phyloP scores from a whole-genome alignment of 2,113 vertebrate genomes.

The Oryzias woworae region DNA sequence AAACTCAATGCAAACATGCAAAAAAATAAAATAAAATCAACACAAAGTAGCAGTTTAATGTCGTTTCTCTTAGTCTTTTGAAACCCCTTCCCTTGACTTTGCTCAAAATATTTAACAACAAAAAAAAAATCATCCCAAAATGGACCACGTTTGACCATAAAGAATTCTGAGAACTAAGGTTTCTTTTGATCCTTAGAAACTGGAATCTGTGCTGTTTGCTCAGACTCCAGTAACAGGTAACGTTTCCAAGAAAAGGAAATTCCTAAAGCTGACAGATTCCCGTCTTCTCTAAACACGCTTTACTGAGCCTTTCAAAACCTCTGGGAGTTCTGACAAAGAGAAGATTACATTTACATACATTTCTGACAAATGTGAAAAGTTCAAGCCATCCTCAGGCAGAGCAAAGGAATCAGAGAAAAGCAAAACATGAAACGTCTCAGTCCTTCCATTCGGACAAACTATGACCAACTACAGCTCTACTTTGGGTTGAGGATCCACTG shows the following conservation, averaged over 20 bases:
- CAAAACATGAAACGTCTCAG: neutral
- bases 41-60: too few species aligned
- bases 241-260: slow-evolving; percentile 75
- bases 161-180: slow-evolving; percentile 72
- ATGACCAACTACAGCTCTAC: slow-evolving; percentile 59
- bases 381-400: slow-evolving; percentile 10
- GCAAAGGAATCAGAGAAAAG: neutral
- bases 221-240: slow-evolving; percentile 50
- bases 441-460: neutral
- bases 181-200: slow-evolving; percentile 61
- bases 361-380: slow-evolving; percentile 38
- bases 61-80: too few species aligned
- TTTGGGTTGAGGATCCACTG: slow-evolving; percentile 79
- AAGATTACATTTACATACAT: slow-evolving; percentile 23
- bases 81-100: too few species aligned
- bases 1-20: neutral
- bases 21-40: too few species aligned
- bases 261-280: neutral
- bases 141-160: slow-evolving; percentile 70
- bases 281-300: slow-evolving; percentile 14
- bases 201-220: slow-evolving; percentile 65
- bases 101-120: neutral
- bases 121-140: slow-evolving; percentile 61
- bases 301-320: slow-evolving; percentile 17
- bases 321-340: slow-evolving; percentile 17